Conservation (phyloP, 2,797 vertebrate genomes). For the Psittacula derbiana region DNA sequence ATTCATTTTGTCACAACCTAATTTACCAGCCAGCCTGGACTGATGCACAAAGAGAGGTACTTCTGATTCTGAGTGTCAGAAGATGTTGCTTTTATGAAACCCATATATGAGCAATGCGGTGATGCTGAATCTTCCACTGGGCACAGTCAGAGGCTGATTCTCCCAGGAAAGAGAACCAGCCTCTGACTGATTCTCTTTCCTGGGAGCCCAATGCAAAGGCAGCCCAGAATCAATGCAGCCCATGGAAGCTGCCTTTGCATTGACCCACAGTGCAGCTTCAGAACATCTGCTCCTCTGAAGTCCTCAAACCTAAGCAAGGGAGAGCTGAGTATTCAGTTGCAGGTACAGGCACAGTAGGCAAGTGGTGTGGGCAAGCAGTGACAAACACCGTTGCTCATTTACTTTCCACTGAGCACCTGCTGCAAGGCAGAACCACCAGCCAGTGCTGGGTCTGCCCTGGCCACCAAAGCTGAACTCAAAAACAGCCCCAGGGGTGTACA, state of each 20-base stretch:
- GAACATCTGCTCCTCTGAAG: background rate
- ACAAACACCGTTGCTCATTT: accelerated
- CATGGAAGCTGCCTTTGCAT: background rate
- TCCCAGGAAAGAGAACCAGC: background rate
- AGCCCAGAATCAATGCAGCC: background rate
- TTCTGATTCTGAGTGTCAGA: background rate
- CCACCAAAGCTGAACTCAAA: background rate
- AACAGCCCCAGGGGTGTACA: background rate
- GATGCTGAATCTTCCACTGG: background rate
- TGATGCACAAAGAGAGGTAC: background rate
- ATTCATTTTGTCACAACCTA: constrained; percentile 50
- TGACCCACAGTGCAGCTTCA: background rate
- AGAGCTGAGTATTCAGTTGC: background rate
- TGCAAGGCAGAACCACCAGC: background rate
- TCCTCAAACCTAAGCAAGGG: accelerated
- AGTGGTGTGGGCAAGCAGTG: background rate
- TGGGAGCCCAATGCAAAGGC: background rate
- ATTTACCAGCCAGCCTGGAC: constrained; percentile 17
- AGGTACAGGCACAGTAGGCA: background rate
- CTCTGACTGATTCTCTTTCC: background rate
- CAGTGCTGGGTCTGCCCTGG: background rate
- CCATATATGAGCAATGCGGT: background rate
- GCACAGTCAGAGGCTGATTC: background rate
- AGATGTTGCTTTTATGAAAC: background rate
- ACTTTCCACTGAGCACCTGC: background rate